Evolutionary conservation across 2,888 invertebrate genomes (phyloP).

Genomic region (Scaptomyza polygonia): DNA sequence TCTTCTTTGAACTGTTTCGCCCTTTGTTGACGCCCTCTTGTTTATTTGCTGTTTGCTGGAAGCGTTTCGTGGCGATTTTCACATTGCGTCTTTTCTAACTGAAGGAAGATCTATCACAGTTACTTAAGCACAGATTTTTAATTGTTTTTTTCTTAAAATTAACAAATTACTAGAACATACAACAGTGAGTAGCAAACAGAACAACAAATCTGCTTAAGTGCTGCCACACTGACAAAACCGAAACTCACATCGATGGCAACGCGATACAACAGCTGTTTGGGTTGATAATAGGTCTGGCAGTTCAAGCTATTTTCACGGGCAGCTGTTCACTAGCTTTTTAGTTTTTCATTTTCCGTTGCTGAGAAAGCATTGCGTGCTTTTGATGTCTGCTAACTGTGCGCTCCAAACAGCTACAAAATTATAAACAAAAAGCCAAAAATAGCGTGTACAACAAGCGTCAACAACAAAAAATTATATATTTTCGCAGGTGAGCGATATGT

Average conservation of each 20-base stretch:
- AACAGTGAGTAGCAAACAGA: constrained; percentile 34
- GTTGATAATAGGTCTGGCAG: constrained; percentile 31
- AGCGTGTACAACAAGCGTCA: constrained; percentile 51
- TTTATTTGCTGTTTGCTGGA: constrained; percentile 43
- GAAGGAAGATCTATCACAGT: background rate
- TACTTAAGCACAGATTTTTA: constrained; percentile 7
- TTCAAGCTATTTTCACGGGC: constrained; percentile 29
- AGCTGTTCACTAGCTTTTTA: constrained; percentile 64
- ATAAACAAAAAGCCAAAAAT: constrained; percentile 78
- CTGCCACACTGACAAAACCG: constrained; percentile 30
- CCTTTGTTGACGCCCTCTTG: constrained; percentile 73
- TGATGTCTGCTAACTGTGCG: constrained; percentile 7
- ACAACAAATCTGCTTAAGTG: constrained; percentile 37
- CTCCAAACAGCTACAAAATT: constrained; percentile 32
- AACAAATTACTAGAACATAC: constrained; percentile 16
- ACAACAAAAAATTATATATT: constrained; percentile 37
- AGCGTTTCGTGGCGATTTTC: constrained; percentile 4
- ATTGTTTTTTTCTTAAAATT: constrained; percentile 15
- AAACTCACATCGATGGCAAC: constrained; percentile 50
- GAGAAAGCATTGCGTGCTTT: constrained; percentile 47
- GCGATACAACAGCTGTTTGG: constrained; percentile 49
- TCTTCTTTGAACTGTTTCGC: constrained; percentile 41
- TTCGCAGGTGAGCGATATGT: constrained; percentile 69
- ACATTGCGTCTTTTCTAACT: constrained; percentile 22
- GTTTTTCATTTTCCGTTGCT: constrained; percentile 67